These are phyloP conservation scores for Cantharis rustica DNA, from an alignment of 2,888 invertebrate genomes.

Conservation along the genomic window DNA sequence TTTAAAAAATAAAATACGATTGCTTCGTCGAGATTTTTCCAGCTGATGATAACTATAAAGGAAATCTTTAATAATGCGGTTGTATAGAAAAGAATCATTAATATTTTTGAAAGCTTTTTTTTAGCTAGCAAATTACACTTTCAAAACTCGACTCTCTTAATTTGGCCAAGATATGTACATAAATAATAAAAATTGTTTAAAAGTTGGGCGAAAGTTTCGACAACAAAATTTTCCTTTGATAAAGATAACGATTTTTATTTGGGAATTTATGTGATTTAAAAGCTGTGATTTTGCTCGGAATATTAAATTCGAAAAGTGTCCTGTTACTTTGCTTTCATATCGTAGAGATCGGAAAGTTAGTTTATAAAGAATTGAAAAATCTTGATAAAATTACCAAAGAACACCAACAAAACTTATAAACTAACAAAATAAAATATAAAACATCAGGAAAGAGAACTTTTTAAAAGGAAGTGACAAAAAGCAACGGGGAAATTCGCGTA, in stretches of 20 bases:
- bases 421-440: slow-evolving; percentile 35
- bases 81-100: slow-evolving; percentile 8
- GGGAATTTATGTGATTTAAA: not conserved
- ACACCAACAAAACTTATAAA: slow-evolving; percentile 32
- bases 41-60: slow-evolving; percentile 15
- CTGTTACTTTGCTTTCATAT: not conserved
- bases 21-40: slow-evolving; percentile 10
- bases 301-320: not conserved
- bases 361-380: slow-evolving; percentile 13
- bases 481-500: slow-evolving; percentile 33
- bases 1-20: slow-evolving; percentile 25
- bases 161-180: not conserved
- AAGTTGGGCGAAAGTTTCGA: not conserved
- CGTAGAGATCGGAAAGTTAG: slow-evolving; percentile 6
- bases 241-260: not conserved
- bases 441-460: slow-evolving; percentile 32
- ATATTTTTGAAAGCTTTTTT: slow-evolving; percentile 10
- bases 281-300: not conserved
- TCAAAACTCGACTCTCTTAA: slow-evolving; percentile 11
- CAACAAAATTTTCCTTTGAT: not conserved
- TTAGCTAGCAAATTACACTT: slow-evolving; percentile 14
- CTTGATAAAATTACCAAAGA: slow-evolving; percentile 14
- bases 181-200: not conserved
- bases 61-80: slow-evolving; percentile 10
- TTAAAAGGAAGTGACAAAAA: slow-evolving; percentile 35